Percentiles rank a stretch among this genome's conserved stretches.
Evolutionary conservation across 2,797 vertebrate species (phyloP).

Genomic region (Epinephelus awoara): DNA sequence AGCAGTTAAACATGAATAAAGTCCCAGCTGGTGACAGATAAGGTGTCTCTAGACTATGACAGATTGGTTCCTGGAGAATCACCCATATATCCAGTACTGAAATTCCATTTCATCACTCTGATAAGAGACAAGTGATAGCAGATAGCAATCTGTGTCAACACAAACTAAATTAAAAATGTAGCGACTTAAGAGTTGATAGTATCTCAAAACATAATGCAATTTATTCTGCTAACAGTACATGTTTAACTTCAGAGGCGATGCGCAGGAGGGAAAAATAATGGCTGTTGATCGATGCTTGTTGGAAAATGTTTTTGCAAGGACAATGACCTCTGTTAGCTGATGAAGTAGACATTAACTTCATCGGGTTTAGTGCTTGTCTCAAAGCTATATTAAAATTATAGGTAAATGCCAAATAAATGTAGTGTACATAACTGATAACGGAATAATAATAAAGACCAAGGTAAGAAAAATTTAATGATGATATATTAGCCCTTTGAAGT

Average conservation of each 20-base stretch:
- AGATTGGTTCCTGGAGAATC: conserved; percentile 85
- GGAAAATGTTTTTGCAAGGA: conserved; percentile 60
- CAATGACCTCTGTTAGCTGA: conserved; percentile 25
- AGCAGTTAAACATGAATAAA: conserved; percentile 87
- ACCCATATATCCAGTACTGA: conserved; percentile 80
- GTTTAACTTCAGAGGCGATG: conserved; percentile 83
- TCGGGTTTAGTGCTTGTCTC: background rate
- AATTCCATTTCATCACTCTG: conserved; percentile 86
- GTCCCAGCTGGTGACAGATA: conserved; percentile 89
- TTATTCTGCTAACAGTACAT: conserved; percentile 86
- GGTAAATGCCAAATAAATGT: background rate
- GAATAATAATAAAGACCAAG: background rate
- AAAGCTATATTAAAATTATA: background rate
- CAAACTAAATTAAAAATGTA: conserved; percentile 90
- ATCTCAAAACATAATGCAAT: conserved; percentile 87
- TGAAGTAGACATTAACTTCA: conserved; percentile 10
- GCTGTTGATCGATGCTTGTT: conserved; percentile 71
- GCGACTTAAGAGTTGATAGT: conserved; percentile 83
- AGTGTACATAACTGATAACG: background rate
- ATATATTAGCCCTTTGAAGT: no score
- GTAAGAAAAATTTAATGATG: background rate
- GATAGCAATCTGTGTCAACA: conserved; percentile 91
- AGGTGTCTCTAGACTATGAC: conserved; percentile 85
- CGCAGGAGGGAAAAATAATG: conserved; percentile 61
- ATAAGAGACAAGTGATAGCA: conserved; percentile 88